Evolutionary conservation across 2,888 invertebrate genomes (phyloP).

Genomic region (Abscondita cerata): DNA sequence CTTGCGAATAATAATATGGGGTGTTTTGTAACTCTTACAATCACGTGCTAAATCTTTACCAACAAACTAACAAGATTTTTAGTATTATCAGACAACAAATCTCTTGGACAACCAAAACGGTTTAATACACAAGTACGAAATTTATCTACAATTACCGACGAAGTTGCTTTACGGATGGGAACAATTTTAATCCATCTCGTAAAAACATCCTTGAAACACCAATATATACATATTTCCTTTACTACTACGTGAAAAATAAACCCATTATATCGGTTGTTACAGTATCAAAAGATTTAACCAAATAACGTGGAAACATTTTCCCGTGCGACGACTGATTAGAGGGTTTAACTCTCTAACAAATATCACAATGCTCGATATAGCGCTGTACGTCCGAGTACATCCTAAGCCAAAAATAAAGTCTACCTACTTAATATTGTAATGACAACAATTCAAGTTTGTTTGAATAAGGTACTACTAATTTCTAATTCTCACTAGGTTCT

Average conservation of each 20-base stretch:
- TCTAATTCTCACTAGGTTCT: background rate
- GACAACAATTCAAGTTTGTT: background rate
- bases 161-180: slow-evolving; percentile 25
- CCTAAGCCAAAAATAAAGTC: slow-evolving; percentile 45
- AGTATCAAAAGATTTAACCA: slow-evolving; percentile 16
- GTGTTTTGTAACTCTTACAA: background rate
- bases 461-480: background rate
- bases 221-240: slow-evolving; percentile 23
- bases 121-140: slow-evolving; percentile 25
- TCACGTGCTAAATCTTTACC: slow-evolving; percentile 3
- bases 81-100: slow-evolving; percentile 29
- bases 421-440: slow-evolving; percentile 2
- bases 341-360: slow-evolving; percentile 16
- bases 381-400: slow-evolving; percentile 27
- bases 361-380: slow-evolving; percentile 16
- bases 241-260: slow-evolving; percentile 16
- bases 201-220: slow-evolving; percentile 22
- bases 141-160: slow-evolving; percentile 8
- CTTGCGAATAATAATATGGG: background rate
- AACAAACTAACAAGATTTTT: slow-evolving; percentile 20
- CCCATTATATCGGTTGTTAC: slow-evolving; percentile 19
- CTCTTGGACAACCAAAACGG: slow-evolving; percentile 26
- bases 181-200: background rate
- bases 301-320: background rate
- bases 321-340: background rate